Percentiles rank a stretch among this genome's conserved stretches.
phyloP scores from a whole-genome alignment of 37 sponge, comb jelly and placozoan species.

The Beroe ovata region DNA sequence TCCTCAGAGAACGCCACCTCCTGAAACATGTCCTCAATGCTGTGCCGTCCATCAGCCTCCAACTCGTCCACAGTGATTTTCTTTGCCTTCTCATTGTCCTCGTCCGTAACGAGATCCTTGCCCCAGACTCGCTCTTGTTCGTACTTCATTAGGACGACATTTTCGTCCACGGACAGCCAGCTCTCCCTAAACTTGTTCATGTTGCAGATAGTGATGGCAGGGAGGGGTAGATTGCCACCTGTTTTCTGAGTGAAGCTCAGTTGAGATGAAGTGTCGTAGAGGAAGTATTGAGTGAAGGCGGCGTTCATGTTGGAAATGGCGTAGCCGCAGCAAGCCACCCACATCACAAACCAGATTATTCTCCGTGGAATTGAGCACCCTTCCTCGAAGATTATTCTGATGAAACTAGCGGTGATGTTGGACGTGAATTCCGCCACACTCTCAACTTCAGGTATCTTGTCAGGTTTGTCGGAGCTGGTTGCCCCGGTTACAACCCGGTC shows the following conservation, averaged over 20 bases:
- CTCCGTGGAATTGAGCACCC: background rate
- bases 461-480: background rate
- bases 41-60: background rate
- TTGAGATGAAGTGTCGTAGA: conserved; percentile 11
- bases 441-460: background rate
- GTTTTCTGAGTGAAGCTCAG: background rate
- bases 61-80: background rate
- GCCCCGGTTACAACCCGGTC: background rate
- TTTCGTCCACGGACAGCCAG: background rate
- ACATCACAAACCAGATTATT: background rate
- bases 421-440: background rate
- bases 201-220: conserved; percentile 56
- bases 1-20: conserved; percentile 12
- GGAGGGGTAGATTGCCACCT: background rate
- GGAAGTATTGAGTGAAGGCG: conserved; percentile 32
- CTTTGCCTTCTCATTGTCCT: background rate
- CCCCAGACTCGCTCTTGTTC: conserved; percentile 25
- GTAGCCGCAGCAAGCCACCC: conserved; percentile 29
- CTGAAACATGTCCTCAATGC: conserved; percentile 13
- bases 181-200: conserved; percentile 24
- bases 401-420: conserved; percentile 22
- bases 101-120: background rate
- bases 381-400: background rate
- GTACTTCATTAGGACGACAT: conserved; percentile 2
- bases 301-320: conserved; percentile 16